These are phyloP conservation scores for Chaenogobius annularis DNA, from an alignment of 2,113 vertebrate genomes.

Conservation along the genomic window DNA sequence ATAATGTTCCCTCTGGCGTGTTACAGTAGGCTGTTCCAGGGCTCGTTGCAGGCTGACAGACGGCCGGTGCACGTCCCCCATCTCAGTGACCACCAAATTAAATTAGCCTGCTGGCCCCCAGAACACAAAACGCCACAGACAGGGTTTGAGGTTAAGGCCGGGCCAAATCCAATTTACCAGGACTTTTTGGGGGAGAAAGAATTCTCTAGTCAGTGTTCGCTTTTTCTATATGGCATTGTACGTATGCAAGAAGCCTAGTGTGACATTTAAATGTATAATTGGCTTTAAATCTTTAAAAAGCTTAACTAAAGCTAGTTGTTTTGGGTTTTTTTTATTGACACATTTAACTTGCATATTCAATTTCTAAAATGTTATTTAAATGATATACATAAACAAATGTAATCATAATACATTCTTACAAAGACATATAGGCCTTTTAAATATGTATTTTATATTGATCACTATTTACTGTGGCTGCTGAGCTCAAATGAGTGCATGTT, in stretches of 20 bases:
- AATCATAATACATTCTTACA: neutral
- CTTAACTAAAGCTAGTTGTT: neutral
- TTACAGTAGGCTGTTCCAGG: conserved; percentile 67
- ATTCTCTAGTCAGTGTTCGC: conserved; percentile 51
- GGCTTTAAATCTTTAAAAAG: conserved; percentile 28
- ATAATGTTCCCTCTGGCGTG: conserved; percentile 44
- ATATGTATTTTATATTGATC: neutral
- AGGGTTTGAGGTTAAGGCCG: conserved; percentile 70
- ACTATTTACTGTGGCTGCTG: neutral
- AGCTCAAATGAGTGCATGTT: conserved; percentile 12
- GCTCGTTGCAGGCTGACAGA: conserved; percentile 70
- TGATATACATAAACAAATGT: neutral
- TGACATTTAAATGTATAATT: conserved; percentile 49
- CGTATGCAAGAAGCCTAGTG: conserved; percentile 35
- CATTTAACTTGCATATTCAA: neutral
- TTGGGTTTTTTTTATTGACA: neutral
- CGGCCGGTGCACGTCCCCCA: conserved; percentile 62
- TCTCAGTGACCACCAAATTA: conserved; percentile 71
- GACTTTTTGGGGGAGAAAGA: conserved; percentile 19
- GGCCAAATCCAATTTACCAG: conserved; percentile 89
- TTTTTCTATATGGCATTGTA: conserved; percentile 38
- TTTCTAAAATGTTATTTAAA: neutral
- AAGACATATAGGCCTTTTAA: neutral
- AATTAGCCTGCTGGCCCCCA: conserved; percentile 77
- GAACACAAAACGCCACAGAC: conserved; percentile 71